Percentiles rank a stretch among this genome's conserved stretches.
Evolutionary conservation across 2,888 invertebrate genomes (phyloP).

Genomic region (Amiota minor): DNA sequence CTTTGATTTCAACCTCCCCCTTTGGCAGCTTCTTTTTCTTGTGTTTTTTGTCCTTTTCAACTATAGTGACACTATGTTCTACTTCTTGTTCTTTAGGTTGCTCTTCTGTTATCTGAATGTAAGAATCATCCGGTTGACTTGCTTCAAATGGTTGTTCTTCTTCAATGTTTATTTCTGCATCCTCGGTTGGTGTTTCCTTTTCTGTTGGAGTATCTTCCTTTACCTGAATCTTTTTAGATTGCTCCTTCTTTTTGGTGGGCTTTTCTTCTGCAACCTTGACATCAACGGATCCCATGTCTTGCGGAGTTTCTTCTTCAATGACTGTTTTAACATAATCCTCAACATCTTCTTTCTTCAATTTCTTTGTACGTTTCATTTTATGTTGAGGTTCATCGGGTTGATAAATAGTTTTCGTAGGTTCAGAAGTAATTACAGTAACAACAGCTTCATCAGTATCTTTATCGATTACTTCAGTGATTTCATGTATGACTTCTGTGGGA

Average conservation of each 20-base stretch:
- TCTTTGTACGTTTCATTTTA: conserved; percentile 60
- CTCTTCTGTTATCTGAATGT: conserved; percentile 56
- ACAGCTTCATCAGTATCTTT: conserved; percentile 71
- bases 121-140: background rate
- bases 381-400: conserved; percentile 40
- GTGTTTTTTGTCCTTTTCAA: conserved; percentile 50
- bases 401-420: conserved; percentile 42
- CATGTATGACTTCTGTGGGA: conserved; percentile 71
- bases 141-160: background rate
- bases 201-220: conserved; percentile 48
- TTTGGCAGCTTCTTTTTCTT: conserved; percentile 69
- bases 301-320: conserved; percentile 63
- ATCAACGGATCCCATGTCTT: conserved; percentile 64
- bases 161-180: background rate
- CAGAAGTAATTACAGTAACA: conserved; percentile 64
- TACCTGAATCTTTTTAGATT: conserved; percentile 53
- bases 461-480: conserved; percentile 73
- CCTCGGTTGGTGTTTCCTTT: conserved; percentile 43
- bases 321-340: conserved; percentile 62
- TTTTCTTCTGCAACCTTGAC: conserved; percentile 53
- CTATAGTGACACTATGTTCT: conserved; percentile 42
- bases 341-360: conserved; percentile 61
- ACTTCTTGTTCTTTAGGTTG: conserved; percentile 38
- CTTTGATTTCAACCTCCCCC: conserved; percentile 69
- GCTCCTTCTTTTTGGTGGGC: conserved; percentile 55